Conservation (phyloP, 2,113 vertebrate species). For the Oenanthe oenanthe region DNA sequence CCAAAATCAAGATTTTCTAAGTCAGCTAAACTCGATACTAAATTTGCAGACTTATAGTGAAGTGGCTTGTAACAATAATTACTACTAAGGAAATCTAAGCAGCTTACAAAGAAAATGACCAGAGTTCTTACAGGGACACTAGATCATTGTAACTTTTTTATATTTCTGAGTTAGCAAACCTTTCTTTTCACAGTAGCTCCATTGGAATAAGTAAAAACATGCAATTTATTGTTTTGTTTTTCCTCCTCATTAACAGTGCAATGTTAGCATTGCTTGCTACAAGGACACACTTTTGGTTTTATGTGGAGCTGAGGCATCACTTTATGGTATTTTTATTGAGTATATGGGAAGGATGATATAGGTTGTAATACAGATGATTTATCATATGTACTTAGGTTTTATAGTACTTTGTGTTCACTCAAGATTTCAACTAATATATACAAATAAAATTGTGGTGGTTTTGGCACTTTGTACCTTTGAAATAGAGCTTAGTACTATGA, state of each 20-base stretch:
- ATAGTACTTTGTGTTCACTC: background rate
- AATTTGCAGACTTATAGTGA: background rate
- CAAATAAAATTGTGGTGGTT: background rate
- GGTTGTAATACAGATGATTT: background rate
- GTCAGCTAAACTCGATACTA: background rate
- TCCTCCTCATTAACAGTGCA: background rate
- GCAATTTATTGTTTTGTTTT: background rate
- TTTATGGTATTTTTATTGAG: background rate
- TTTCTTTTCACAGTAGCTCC: background rate
- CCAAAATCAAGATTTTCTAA: background rate
- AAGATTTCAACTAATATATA: background rate
- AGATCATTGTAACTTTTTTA: background rate
- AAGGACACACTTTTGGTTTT: background rate
- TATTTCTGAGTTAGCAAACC: background rate
- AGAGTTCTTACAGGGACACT: background rate
- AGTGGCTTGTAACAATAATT: background rate
- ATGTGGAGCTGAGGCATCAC: background rate
- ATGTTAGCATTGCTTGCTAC: background rate
- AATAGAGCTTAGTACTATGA: background rate
- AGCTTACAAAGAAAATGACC: background rate
- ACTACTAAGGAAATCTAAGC: background rate
- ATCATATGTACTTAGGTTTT: background rate
- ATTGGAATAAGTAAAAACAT: background rate
- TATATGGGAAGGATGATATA: background rate
- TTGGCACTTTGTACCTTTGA: background rate